Conservation (phyloP, 2,888 invertebrate genomes). For the Spicauda simplicius region DNA sequence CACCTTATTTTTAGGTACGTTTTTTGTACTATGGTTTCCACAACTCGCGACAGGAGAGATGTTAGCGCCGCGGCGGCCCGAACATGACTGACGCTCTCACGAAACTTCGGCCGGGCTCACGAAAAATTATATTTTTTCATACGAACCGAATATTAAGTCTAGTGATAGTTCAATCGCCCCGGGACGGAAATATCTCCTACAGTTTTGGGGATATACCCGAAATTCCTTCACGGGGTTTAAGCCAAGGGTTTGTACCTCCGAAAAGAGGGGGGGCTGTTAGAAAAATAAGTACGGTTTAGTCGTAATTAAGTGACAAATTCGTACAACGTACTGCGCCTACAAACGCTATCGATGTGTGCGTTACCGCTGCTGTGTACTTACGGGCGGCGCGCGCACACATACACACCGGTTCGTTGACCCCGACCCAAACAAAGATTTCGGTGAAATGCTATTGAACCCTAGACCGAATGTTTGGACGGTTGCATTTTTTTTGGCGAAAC, state of each 20-base stretch:
- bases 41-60: constrained; percentile 71
- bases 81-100: constrained; percentile 81
- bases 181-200: constrained; percentile 46
- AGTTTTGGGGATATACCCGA: constrained; percentile 52
- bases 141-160: constrained; percentile 78
- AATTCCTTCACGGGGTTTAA: constrained; percentile 44
- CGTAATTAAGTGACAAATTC: constrained; percentile 74
- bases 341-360: constrained; percentile 63
- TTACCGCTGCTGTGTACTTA: constrained; percentile 58
- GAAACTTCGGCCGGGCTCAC: constrained; percentile 78
- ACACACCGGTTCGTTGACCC: constrained; percentile 75
- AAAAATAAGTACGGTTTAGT: constrained; percentile 39
- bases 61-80: constrained; percentile 74
- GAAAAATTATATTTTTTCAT: constrained; percentile 81
- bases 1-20: constrained; percentile 78
- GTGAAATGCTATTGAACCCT: constrained; percentile 84
- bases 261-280: constrained; percentile 1
- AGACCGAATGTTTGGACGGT: constrained; percentile 71
- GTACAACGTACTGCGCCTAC: constrained; percentile 57
- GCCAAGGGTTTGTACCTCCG: background rate
- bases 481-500: constrained; percentile 68
- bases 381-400: constrained; percentile 72
- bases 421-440: constrained; percentile 84
- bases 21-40: constrained; percentile 81
- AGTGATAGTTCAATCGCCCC: constrained; percentile 82